Evolutionary conservation across 2,797 vertebrate species (phyloP), one percentile per base, ranked within the genome.

Genomic region (Enteromius mattozi): DNA sequence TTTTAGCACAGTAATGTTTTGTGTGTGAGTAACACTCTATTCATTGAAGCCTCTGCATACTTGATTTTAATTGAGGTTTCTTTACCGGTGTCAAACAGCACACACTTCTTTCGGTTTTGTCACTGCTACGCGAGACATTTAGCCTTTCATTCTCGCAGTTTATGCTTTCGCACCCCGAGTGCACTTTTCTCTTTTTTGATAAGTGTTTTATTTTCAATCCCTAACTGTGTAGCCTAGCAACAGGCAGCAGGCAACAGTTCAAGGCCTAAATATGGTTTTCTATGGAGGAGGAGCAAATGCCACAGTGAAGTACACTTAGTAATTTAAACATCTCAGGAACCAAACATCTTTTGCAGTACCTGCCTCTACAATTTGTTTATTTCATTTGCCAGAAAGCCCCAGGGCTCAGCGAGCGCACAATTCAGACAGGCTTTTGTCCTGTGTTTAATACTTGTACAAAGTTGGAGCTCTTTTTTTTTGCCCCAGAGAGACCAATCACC

Each of bases 231-330:
- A 89, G 83, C 88, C 88, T 91, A 91, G 91, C 91, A 92, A 92
- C 90, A 86, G 84, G 92, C 89, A 84, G 86, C 79, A 87, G 87
- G 89, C 80, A 68, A 90, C 85, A 88, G 90, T 93, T 91, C 88
- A 91, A 87, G 88, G 91, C 86, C 88, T 87, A 85, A 90, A 90
- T 90, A 87, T 88, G 87, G 70, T 91, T 91, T 91, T 92, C 81
- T 89, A 82, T 85, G 84, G 87, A 79, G 85, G 87, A 87, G 87
- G 88, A 91, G 87, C 87, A 92, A 90, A 91, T 89, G 90, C 83
- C 89, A 89, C n/a, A 70, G 83, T 86, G 80, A 89, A 91, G 89
- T 87, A 81, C 81, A 79, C 88, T 87, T 78, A 90, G 89, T 89
- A 66, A 75, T 78, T 77, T 88, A 85, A 88, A 89, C 88, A 90